Conservation (phyloP, 2,113 vertebrate genomes). For the Pelodiscus sinensis region DNA sequence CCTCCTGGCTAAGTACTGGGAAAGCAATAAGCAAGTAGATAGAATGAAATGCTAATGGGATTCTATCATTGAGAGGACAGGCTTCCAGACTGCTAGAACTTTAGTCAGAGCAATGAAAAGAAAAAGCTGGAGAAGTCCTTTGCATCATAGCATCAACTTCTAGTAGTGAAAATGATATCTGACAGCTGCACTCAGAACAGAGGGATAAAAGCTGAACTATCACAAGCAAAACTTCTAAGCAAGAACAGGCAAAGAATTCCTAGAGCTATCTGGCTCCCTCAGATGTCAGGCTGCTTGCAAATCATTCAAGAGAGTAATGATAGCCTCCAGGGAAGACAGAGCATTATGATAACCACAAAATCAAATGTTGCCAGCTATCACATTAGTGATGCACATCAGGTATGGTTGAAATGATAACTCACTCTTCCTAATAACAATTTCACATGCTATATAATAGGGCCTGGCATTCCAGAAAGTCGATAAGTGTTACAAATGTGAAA, state of each 20-base stretch:
- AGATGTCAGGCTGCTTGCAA: conserved; percentile 8
- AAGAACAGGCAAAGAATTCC: background rate
- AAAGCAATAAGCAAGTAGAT: background rate
- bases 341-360: conserved; percentile 18
- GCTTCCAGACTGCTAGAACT: background rate
- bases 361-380: conserved; percentile 17
- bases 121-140: conserved; percentile 12
- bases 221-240: conserved; percentile 43
- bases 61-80: background rate
- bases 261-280: background rate
- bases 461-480: background rate
- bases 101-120: background rate
- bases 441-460: background rate
- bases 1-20: background rate
- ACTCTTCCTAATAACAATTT: background rate
- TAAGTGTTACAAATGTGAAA: background rate
- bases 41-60: background rate
- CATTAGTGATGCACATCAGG: rapidly evolving
- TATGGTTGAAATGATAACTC: background rate
- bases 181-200: background rate
- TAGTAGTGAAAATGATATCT: conserved; percentile 23
- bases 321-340: background rate
- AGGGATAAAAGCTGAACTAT: conserved; percentile 27
- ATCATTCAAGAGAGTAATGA: conserved; percentile 18
- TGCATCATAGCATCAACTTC: conserved; percentile 8